Evolutionary conservation across 2,888 invertebrate species (phyloP).

Genomic region (Chydorus sphaericus): DNA sequence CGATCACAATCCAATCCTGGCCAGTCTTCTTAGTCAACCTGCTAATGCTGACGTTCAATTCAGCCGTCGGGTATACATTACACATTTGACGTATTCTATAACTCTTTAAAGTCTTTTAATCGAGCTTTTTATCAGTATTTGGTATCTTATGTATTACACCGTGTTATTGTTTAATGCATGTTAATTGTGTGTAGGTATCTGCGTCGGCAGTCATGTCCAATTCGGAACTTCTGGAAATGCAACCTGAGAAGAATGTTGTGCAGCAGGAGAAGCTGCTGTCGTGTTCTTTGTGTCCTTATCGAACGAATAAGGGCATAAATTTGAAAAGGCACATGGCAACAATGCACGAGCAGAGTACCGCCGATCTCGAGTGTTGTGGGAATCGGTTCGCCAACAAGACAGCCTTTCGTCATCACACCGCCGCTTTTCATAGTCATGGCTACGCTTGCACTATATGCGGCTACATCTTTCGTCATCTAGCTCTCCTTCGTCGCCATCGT

Average conservation of each 20-base stretch:
- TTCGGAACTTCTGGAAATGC: neutral
- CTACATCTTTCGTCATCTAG: slow-evolving; percentile 31
- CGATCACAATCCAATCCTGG: neutral
- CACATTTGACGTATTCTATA: no score
- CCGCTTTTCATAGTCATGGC: slow-evolving; percentile 28
- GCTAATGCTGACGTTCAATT: neutral
- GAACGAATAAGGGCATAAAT: slow-evolving; percentile 21
- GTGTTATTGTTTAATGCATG: no score
- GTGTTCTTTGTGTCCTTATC: slow-evolving; percentile 8
- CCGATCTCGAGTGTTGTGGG: slow-evolving; percentile 28
- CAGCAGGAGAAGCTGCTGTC: slow-evolving; percentile 2
- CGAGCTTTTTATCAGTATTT: no score
- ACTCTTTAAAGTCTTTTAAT: no score
- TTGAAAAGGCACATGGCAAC: slow-evolving; percentile 30
- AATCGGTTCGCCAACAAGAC: slow-evolving; percentile 28
- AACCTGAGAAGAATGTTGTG: neutral
- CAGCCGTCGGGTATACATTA: no score
- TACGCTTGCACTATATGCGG: slow-evolving; percentile 27
- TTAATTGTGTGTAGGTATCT: no score
- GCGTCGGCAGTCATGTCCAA: no score
- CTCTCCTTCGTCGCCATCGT: slow-evolving; percentile 30
- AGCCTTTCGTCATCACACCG: slow-evolving; percentile 28
- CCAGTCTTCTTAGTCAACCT: neutral
- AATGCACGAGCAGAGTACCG: slow-evolving; percentile 28
- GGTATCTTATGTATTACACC: no score